These are phyloP conservation scores for Brevimyrus niger DNA, from an alignment of 2,113 vertebrate species.

Conservation along the genomic window DNA sequence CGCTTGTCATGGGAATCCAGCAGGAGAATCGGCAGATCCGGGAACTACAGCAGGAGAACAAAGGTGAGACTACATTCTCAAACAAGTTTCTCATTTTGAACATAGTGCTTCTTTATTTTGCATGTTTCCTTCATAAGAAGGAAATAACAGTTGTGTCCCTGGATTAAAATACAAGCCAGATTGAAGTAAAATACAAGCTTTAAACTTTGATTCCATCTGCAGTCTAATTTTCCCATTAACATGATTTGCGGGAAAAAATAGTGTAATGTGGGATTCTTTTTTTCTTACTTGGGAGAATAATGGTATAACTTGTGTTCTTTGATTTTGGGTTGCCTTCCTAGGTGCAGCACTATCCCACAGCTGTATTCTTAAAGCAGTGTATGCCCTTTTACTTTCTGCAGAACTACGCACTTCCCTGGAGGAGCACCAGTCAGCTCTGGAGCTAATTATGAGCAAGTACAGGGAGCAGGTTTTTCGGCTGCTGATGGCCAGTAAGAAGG, in stretches of 20 bases:
- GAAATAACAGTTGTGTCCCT: not conserved
- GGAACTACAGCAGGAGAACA: slow-evolving; percentile 93
- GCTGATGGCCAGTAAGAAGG: slow-evolving; percentile 88
- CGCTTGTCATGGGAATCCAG: slow-evolving; percentile 90
- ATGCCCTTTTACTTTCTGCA: slow-evolving; percentile 38
- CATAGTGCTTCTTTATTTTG: not conserved
- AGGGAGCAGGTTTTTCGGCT: slow-evolving; percentile 91
- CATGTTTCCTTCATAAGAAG: not conserved
- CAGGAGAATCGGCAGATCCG: slow-evolving; percentile 96
- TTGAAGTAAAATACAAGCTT: not conserved
- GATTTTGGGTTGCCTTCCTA: not conserved
- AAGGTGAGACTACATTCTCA: slow-evolving; percentile 62
- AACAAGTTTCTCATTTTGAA: slow-evolving; percentile 52
- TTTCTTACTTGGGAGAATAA: not conserved
- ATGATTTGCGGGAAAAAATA: not conserved
- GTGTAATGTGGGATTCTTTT: not conserved
- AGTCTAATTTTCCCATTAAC: not conserved
- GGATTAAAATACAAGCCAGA: not conserved
- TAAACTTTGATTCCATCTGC: not conserved
- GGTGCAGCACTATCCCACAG: not conserved
- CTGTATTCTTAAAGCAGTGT: not conserved
- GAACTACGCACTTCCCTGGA: slow-evolving; percentile 86
- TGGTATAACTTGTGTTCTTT: not conserved
- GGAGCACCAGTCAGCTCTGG: slow-evolving; percentile 94
- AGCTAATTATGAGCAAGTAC: slow-evolving; percentile 97